These are phyloP conservation scores for Gadopsis bispinosus DNA, from an alignment of 2,797 vertebrate genomes.

Conservation along the genomic window DNA sequence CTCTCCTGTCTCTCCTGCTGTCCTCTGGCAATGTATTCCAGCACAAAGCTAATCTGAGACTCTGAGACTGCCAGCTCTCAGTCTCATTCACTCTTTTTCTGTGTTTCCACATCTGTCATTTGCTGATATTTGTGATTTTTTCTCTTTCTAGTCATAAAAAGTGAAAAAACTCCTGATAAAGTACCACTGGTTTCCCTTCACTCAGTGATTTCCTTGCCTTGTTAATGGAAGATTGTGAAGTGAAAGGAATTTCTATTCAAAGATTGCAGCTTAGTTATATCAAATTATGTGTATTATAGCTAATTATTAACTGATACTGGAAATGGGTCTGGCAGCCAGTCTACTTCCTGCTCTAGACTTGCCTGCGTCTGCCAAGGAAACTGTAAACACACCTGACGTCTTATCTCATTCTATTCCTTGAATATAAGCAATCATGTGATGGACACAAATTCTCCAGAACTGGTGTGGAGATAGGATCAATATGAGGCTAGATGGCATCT, in stretches of 20 bases:
- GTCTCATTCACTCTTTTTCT: conserved; percentile 24
- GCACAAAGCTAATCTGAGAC: conserved; percentile 73
- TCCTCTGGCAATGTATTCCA: conserved; percentile 69
- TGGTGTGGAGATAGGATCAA: neutral
- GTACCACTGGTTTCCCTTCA: neutral
- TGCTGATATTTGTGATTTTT: conserved; percentile 15
- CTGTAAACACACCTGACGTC: neutral
- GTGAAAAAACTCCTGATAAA: conserved; percentile 11
- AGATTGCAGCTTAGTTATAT: conserved; percentile 5
- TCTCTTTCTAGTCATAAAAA: conserved; percentile 12
- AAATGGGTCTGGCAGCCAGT: conserved; percentile 6
- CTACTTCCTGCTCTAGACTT: conserved; percentile 17
- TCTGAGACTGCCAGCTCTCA: conserved; percentile 57
- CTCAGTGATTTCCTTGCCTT: neutral
- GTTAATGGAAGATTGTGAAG: neutral
- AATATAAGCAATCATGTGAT: conserved; percentile 14
- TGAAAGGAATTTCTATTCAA: conserved; percentile 9
- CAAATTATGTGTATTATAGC: neutral
- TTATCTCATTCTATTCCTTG: conserved; percentile 10
- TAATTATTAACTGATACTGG: neutral
- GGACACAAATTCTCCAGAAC: conserved; percentile 3
- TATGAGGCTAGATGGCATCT: neutral
- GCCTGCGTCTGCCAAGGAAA: neutral
- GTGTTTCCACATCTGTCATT: conserved; percentile 29
- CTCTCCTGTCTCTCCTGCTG: conserved; percentile 44